Evolutionary conservation across 2,797 vertebrate genomes (phyloP).

Genomic region (Lindbergichthys nudifrons): DNA sequence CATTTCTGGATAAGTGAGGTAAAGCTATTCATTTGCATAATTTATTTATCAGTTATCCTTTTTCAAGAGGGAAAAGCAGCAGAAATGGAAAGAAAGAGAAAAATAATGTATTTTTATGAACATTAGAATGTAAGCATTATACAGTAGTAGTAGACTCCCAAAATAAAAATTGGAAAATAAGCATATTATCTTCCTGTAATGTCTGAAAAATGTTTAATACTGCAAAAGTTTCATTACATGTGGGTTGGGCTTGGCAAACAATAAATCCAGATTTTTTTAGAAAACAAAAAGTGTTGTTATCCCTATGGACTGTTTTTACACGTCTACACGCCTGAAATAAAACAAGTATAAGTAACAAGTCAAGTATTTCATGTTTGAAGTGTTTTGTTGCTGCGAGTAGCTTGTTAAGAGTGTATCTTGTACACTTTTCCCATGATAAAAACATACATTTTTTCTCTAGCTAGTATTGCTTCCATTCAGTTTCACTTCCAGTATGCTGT

Average conservation of each 20-base stretch:
- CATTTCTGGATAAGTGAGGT: not conserved
- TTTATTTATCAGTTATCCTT: not conserved
- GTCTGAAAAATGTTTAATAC: not conserved
- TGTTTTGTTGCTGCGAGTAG: conserved; percentile 13
- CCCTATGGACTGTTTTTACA: not conserved
- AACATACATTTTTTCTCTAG: not conserved
- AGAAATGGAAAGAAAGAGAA: not conserved
- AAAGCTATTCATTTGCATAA: not conserved
- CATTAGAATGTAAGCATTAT: not conserved
- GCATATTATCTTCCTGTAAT: not conserved
- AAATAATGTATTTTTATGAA: not conserved
- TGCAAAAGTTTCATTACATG: not conserved
- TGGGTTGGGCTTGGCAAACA: not conserved
- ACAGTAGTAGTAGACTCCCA: not conserved
- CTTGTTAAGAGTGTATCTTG: conserved; percentile 4
- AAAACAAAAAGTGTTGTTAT: not conserved
- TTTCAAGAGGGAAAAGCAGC: not conserved
- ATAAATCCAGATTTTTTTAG: not conserved
- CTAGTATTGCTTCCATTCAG: not conserved
- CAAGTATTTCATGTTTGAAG: not conserved
- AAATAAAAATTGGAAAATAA: not conserved
- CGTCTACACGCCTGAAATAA: not conserved
- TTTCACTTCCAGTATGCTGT: not conserved
- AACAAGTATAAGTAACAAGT: not conserved
- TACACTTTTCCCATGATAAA: conserved; percentile 29